phyloP scores from a whole-genome alignment of 2,888 invertebrate genomes.

The Noctua comes region DNA sequence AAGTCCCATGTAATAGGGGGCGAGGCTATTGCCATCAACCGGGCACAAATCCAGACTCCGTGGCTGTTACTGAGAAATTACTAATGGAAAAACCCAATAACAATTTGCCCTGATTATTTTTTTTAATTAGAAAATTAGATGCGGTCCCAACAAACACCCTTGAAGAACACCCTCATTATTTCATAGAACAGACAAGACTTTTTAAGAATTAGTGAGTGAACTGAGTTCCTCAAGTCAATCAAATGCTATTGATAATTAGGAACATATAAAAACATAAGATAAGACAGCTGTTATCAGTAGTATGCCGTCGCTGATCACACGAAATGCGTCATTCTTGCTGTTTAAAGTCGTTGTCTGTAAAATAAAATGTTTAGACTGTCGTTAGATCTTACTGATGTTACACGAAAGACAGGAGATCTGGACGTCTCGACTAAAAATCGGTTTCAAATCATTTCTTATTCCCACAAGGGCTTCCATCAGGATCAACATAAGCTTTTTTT shows the following conservation, averaged over 20 bases:
- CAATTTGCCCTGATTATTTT: background rate
- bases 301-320: constrained; percentile 21
- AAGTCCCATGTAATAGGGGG: background rate
- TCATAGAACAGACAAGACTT: background rate
- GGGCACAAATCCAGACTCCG: background rate
- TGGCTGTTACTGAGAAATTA: background rate
- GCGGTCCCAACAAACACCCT: constrained; percentile 22
- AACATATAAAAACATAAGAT: constrained; percentile 47
- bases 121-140: background rate
- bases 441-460: too few relatives aligned
- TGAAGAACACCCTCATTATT: constrained; percentile 4
- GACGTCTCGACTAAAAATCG: background rate
- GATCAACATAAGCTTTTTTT: too few relatives aligned
- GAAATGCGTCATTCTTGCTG: constrained; percentile 22
- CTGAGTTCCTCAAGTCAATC: background rate
- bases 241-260: constrained; percentile 14
- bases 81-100: background rate
- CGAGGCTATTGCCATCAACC: background rate
- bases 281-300: constrained; percentile 24
- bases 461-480: too few relatives aligned
- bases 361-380: background rate
- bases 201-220: constrained; percentile 10
- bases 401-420: background rate
- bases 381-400: background rate
- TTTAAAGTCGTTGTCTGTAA: background rate